Evolutionary conservation across 1,140 invertebrate species (phyloP).

Genomic region (Leptinotarsa undecemlineata): DNA sequence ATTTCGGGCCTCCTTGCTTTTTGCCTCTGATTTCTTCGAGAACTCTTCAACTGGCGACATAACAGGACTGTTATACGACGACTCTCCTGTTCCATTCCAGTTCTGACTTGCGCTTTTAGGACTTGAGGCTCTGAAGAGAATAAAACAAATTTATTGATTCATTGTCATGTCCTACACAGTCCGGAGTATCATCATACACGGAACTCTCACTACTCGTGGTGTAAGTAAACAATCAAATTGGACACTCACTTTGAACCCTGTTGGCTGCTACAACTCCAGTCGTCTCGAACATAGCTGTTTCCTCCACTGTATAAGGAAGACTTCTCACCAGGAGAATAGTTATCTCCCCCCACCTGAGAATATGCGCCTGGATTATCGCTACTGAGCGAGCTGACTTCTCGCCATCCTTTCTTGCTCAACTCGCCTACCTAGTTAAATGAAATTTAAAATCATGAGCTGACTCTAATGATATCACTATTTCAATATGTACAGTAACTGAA

Average conservation of each 20-base stretch:
- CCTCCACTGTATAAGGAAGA: slow-evolving; percentile 56
- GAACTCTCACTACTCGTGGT: too few species aligned
- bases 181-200: too few species aligned
- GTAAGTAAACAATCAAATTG: not conserved
- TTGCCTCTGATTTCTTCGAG: slow-evolving; percentile 45
- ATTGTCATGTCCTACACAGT: too few species aligned
- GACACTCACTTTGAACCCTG: slow-evolving; percentile 50
- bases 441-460: too few species aligned
- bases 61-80: slow-evolving; percentile 29
- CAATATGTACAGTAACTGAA: too few species aligned
- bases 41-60: slow-evolving; percentile 40
- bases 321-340: slow-evolving; percentile 59
- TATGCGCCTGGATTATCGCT: slow-evolving; percentile 56
- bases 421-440: slow-evolving; percentile 64
- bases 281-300: slow-evolving; percentile 54
- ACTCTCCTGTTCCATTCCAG: slow-evolving; percentile 46
- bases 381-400: slow-evolving; percentile 65
- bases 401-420: slow-evolving; percentile 71
- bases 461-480: too few species aligned
- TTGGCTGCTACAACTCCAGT: slow-evolving; percentile 53
- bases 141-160: not conserved
- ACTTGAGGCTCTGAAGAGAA: slow-evolving; percentile 47
- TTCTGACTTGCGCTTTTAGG: slow-evolving; percentile 49
- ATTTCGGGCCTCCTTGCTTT: slow-evolving; percentile 42
- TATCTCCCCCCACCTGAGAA: slow-evolving; percentile 57